Conservation (phyloP, 2,113 vertebrate genomes). For the Drymodes brunneopygia region DNA sequence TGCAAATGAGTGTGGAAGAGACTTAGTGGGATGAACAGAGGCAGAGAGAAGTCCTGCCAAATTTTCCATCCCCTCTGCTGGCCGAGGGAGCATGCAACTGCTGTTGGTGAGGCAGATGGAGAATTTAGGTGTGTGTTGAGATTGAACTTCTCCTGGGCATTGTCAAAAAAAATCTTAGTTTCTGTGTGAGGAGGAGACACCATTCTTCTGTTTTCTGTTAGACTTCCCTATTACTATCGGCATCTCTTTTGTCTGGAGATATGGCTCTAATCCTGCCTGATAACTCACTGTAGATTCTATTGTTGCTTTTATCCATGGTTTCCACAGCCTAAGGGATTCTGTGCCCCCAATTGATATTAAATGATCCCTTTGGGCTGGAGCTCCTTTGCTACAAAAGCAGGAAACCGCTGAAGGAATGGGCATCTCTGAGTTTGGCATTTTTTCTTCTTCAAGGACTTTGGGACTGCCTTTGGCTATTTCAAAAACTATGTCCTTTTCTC, state of each 20-base stretch:
- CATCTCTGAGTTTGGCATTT: background rate
- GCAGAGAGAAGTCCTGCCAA: background rate
- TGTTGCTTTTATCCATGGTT: background rate
- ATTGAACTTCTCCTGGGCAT: background rate
- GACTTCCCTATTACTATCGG: background rate
- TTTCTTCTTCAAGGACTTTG: background rate
- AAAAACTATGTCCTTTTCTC: background rate
- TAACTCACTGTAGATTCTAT: background rate
- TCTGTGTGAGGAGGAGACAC: background rate
- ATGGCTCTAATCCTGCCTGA: background rate
- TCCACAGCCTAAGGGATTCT: background rate
- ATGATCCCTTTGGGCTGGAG: background rate
- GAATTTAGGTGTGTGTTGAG: background rate
- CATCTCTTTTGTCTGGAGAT: background rate
- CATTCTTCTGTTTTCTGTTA: background rate
- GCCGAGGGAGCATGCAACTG: fast-evolving
- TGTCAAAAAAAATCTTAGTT: background rate
- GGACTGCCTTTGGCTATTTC: background rate
- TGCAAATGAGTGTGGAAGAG: background rate
- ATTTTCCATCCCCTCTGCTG: background rate
- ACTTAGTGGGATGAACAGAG: background rate
- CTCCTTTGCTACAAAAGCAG: background rate
- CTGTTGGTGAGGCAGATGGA: background rate
- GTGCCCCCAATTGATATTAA: background rate
- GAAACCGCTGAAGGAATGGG: background rate